These are phyloP conservation scores for Phenacoccus solenopsis DNA, from an alignment of 1,140 invertebrate species.

Conservation along the genomic window DNA sequence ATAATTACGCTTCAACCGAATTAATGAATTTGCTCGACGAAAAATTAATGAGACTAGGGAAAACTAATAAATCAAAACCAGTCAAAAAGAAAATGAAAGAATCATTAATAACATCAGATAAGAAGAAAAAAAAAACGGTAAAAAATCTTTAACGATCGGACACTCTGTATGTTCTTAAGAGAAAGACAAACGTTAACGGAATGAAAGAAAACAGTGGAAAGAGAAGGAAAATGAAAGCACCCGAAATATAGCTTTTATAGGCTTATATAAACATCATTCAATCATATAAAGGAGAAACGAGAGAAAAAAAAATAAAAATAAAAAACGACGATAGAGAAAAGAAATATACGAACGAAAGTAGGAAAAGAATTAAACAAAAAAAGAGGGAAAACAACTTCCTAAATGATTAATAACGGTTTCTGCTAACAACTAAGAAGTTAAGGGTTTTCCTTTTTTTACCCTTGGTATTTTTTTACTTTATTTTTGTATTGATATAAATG, in stretches of 20 bases:
- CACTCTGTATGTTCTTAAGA: not conserved
- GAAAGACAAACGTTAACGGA: not conserved
- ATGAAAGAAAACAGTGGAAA: not conserved
- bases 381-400: slow-evolving; percentile 17
- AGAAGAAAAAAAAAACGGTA: slow-evolving; percentile 5
- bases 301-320: not conserved
- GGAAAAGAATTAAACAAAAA: slow-evolving; percentile 14
- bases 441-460: slow-evolving; percentile 5
- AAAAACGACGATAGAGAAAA: not conserved
- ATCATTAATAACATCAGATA: slow-evolving; percentile 13
- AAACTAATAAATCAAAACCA: slow-evolving; percentile 16
- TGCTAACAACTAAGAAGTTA: slow-evolving; percentile 18
- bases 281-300: slow-evolving; percentile 9
- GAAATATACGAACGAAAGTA: slow-evolving; percentile 3
- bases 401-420: slow-evolving; percentile 15
- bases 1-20: slow-evolving; percentile 8
- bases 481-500: slow-evolving; percentile 17
- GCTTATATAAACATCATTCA: slow-evolving; percentile 16
- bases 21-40: slow-evolving; percentile 4
- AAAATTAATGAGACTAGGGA: slow-evolving; percentile 7
- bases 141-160: not conserved
- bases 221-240: not conserved
- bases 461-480: slow-evolving; percentile 4
- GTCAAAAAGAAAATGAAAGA: slow-evolving; percentile 12
- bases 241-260: slow-evolving; percentile 14